Conservation (phyloP, 2,888 invertebrate genomes). For the Melieria crassipennis region DNA sequence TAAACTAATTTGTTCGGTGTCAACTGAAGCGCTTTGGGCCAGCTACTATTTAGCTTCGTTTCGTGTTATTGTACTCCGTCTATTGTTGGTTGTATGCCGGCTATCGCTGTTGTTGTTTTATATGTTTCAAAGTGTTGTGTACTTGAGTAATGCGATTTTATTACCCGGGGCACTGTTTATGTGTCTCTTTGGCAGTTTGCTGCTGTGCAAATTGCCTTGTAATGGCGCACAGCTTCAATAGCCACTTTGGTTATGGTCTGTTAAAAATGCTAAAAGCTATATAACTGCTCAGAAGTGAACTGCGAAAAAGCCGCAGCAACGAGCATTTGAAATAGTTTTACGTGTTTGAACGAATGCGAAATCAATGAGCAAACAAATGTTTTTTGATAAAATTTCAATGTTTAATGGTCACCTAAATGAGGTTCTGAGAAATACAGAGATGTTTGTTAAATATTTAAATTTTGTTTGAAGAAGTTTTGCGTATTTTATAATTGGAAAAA, state of each 20-base stretch:
- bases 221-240: slow-evolving; percentile 2
- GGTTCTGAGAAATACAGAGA: too few relatives aligned
- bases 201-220: slow-evolving; percentile 1
- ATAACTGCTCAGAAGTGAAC: not conserved
- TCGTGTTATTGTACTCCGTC: not conserved
- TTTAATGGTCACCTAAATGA: too few relatives aligned
- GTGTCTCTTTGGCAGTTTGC: not conserved
- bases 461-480: too few relatives aligned
- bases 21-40: not conserved
- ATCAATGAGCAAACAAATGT: too few relatives aligned
- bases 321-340: too few relatives aligned
- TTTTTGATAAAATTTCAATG: too few relatives aligned
- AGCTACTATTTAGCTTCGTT: not conserved
- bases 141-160: slow-evolving; percentile 21
- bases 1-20: slow-evolving; percentile 2
- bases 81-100: not conserved
- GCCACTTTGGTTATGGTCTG: slow-evolving; percentile 26
- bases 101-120: not conserved
- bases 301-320: too few relatives aligned
- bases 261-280: slow-evolving; percentile 18
- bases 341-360: too few relatives aligned
- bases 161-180: not conserved
- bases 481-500: too few relatives aligned
- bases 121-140: slow-evolving; percentile 1
- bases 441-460: too few relatives aligned